These are phyloP conservation scores for Ceratoteleas bidentatus DNA, from an alignment of 1,140 invertebrate genomes.

Conservation along the genomic window DNA sequence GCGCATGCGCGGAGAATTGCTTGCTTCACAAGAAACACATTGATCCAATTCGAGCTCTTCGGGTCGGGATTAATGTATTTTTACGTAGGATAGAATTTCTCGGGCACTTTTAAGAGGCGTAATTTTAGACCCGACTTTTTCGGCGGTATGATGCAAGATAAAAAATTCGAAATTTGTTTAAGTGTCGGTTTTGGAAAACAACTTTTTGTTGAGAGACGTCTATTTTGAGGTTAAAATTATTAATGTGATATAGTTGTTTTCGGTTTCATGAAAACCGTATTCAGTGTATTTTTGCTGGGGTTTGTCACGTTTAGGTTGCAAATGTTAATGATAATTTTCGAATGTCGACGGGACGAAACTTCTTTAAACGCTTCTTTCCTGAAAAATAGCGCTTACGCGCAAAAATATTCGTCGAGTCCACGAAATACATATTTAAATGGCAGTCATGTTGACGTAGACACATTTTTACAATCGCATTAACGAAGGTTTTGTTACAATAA, in stretches of 20 bases:
- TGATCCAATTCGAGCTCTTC: constrained; percentile 33
- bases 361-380: not conserved
- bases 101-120: not conserved
- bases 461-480: too few relatives aligned
- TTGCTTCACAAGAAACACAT: constrained; percentile 33
- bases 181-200: not conserved
- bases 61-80: constrained; percentile 35
- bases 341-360: not conserved
- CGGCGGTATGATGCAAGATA: constrained; percentile 7
- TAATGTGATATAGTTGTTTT: too few relatives aligned
- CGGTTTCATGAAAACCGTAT: too few relatives aligned
- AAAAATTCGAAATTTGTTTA: not conserved
- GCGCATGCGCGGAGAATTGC: constrained; percentile 25
- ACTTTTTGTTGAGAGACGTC: too few relatives aligned
- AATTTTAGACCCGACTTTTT: constrained; percentile 11
- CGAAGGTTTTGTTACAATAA: too few relatives aligned
- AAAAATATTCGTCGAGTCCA: constrained; percentile 1
- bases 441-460: not conserved
- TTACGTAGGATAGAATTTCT: constrained; percentile 35
- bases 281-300: too few relatives aligned
- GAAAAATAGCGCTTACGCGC: not conserved
- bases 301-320: not conserved
- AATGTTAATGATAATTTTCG: constrained; percentile 22
- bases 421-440: not conserved
- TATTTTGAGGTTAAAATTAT: too few relatives aligned